A percentile compares a stretch with the other conserved stretches of the same genome.
Conservation (phyloP, 2,113 vertebrate genomes). For the Nothocercus julius region DNA sequence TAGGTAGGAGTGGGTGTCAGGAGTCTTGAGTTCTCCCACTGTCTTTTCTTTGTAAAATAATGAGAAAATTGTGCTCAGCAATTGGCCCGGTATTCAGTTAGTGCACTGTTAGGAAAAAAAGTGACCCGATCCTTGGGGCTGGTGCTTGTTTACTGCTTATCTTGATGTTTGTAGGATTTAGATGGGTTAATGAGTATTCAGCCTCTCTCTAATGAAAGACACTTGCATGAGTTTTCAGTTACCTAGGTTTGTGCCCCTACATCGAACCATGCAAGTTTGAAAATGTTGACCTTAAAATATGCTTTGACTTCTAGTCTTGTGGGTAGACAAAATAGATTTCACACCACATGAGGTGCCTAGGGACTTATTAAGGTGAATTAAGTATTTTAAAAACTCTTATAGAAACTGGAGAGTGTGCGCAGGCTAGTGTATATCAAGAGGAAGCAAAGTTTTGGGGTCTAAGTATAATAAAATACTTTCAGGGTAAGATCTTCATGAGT, state of each 20-base stretch:
- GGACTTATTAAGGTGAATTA: slow-evolving; percentile 47
- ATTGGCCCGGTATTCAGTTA: neutral
- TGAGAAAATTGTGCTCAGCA: neutral
- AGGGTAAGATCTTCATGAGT: neutral
- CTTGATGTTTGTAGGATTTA: neutral
- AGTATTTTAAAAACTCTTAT: slow-evolving; percentile 39
- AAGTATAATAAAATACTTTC: neutral
- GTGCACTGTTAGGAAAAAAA: neutral
- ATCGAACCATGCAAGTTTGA: neutral
- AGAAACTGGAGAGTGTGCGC: neutral
- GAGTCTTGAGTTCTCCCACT: neutral
- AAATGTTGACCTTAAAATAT: slow-evolving; percentile 21
- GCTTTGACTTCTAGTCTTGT: neutral
- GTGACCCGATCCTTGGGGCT: neutral
- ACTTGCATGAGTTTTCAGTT: neutral
- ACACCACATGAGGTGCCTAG: neutral
- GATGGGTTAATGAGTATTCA: neutral
- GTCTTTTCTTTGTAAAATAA: neutral
- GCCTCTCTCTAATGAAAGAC: neutral
- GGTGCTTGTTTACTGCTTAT: neutral
- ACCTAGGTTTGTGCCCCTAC: neutral
- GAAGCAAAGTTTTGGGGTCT: neutral
- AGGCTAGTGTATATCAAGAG: neutral
- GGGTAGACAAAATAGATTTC: slow-evolving; percentile 29
- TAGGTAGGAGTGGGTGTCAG: neutral